Evolutionary conservation across 1,140 invertebrate genomes (phyloP).

Genomic region (Probaryconus sp.): DNA sequence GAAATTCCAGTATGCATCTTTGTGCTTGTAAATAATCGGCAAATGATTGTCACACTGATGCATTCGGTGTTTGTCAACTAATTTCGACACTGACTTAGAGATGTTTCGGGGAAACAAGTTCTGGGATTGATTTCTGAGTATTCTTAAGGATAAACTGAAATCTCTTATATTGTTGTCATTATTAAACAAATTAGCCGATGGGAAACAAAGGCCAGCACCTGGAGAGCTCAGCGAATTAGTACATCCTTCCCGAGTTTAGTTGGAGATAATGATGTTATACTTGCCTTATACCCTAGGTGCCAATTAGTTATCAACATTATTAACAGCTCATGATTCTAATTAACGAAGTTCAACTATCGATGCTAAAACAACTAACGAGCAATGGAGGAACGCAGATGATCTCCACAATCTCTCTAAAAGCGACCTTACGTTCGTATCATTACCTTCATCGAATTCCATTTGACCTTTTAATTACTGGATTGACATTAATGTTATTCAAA

Average conservation of each 20-base stretch:
- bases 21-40: too few species aligned
- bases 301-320: constrained; percentile 74
- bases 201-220: constrained; percentile 33
- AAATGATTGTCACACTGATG: too few species aligned
- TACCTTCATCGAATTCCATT: constrained; percentile 61
- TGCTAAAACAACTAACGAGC: constrained; percentile 61
- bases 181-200: constrained; percentile 44
- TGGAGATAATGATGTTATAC: constrained; percentile 57
- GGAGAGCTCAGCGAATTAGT: constrained; percentile 43
- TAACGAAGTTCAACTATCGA: constrained; percentile 74
- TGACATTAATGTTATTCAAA: constrained; percentile 30
- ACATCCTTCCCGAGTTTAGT: constrained; percentile 64
- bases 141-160: constrained; percentile 16
- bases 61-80: too few species aligned
- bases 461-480: constrained; percentile 65
- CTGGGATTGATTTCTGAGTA: constrained; percentile 5
- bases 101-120: too few species aligned
- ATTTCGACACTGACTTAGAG: too few species aligned
- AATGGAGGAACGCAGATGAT: constrained; percentile 20
- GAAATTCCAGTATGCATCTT: too few species aligned
- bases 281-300: constrained; percentile 64
- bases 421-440: constrained; percentile 29
- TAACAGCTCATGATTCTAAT: constrained; percentile 71
- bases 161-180: constrained; percentile 37
- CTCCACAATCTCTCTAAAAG: constrained; percentile 27